phyloP scores from a whole-genome alignment of 2,888 invertebrate genomes.

The Lithophane semibrunnea region DNA sequence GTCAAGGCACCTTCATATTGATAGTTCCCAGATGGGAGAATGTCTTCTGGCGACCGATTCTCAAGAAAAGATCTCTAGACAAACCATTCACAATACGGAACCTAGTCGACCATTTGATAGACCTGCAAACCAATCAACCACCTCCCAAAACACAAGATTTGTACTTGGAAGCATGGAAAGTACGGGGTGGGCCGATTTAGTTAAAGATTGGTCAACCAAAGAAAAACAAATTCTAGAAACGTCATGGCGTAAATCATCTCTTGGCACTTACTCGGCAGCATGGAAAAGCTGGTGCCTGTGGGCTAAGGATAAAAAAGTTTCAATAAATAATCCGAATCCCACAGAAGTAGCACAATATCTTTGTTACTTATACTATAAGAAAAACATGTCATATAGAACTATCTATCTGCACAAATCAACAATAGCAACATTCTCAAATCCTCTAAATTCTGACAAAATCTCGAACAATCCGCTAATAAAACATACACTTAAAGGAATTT shows the following conservation, averaged over 20 bases:
- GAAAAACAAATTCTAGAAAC: constrained; percentile 1
- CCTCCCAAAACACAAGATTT: constrained; percentile 17
- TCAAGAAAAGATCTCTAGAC: constrained; percentile 2
- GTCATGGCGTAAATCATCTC: constrained; percentile 9
- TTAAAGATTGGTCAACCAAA: neutral
- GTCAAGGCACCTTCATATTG: constrained; percentile 6
- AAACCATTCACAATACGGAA: constrained; percentile 3
- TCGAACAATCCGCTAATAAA: neutral
- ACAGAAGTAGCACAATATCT: constrained; percentile 9
- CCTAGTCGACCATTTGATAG: neutral
- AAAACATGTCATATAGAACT: constrained; percentile 13
- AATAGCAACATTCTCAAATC: constrained; percentile 16
- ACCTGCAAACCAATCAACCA: neutral
- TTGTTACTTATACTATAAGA: constrained; percentile 10
- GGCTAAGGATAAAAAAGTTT: neutral
- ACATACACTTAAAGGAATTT: neutral
- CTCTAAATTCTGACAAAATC: neutral
- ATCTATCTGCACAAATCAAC: constrained; percentile 16
- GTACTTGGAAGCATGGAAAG: constrained; percentile 10
- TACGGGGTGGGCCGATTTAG: constrained; percentile 13
- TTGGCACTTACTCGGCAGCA: neutral
- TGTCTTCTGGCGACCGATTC: constrained; percentile 1
- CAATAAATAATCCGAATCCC: constrained; percentile 11
- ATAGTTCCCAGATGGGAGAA: constrained; percentile 13
- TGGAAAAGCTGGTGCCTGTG: constrained; percentile 2